Percentiles rank a stretch among this genome's conserved stretches.
These are phyloP conservation scores for Drosophila ogumai DNA, from an alignment of 1,140 invertebrate species.

Conservation along the genomic window DNA sequence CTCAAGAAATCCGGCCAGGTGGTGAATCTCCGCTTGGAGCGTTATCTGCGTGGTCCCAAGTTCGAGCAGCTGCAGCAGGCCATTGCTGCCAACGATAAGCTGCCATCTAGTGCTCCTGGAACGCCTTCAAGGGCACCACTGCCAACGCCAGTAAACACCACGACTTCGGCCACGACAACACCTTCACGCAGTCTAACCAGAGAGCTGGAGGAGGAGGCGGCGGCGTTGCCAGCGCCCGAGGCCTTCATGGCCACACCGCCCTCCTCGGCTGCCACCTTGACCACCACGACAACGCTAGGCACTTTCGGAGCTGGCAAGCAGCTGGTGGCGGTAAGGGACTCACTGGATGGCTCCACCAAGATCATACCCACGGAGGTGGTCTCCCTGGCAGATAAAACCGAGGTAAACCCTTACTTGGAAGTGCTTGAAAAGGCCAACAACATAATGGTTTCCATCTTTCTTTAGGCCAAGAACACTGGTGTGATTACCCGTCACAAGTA, in stretches of 20 bases:
- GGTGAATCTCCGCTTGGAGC: conserved; percentile 94
- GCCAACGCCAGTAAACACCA: conserved; percentile 60
- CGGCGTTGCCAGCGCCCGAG: conserved; percentile 59
- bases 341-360: conserved; percentile 67
- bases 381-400: conserved; percentile 59
- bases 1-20: conserved; percentile 94
- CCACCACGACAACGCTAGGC: conserved; percentile 67
- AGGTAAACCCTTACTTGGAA: conserved; percentile 37
- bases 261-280: conserved; percentile 44
- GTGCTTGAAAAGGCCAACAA: too few species aligned
- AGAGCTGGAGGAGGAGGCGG: conserved; percentile 56
- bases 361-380: conserved; percentile 73
- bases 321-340: conserved; percentile 69
- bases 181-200: conserved; percentile 26
- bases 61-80: conserved; percentile 98
- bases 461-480: conserved; percentile 69
- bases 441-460: not conserved
- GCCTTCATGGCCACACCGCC: conserved; percentile 65
- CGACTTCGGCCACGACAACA: conserved; percentile 42
- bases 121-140: conserved; percentile 84
- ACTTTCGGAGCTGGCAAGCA: conserved; percentile 79
- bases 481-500: conserved; percentile 81
- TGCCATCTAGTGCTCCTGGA: conserved; percentile 87
- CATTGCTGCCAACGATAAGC: conserved; percentile 93
- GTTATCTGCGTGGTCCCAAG: conserved; percentile 97